Base-by-base conservation (phyloP, 2,113 vertebrate species). In the Puffinus mauretanicus region DNA sequence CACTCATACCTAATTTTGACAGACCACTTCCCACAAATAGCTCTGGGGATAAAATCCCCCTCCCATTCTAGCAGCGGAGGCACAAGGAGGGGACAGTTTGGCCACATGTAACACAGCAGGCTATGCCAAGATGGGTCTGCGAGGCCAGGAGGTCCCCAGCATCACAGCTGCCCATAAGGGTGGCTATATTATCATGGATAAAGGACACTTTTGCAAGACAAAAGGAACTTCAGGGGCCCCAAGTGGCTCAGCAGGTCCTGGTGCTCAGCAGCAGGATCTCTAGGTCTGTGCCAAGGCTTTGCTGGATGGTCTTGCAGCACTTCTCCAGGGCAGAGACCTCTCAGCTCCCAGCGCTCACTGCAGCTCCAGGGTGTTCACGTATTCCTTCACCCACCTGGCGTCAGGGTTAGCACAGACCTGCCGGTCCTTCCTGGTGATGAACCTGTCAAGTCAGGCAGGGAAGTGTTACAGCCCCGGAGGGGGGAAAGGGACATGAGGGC, bases 351-450 rank as follows among this genome's bases (percentile, higher is more conserved):
- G 75, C 0, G 2, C 88, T 97, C 90, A 96, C 47, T 97, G 90
- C 69, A 97, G 51, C 90, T 97, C 96, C 85, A 96, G 60, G 27
- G 17, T 2, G 16, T 95, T 92, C 79, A 97, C 64, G 0, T 97
- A 95, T 5, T 95, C 93, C 69, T 96, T 90, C 85, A 97, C 93
- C 93, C 97, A 97, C 16, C 12, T 82, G 76, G 77, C 49, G 1
- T 52, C 46, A 34, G 92, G 94, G 64, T 91, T 66, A 15, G 97
- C 94, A 67, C 93, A 97, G 49, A 97, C 54, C 75, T 95, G 25
- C 8, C 29, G 15, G 13, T 75, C 17, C 83, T 94, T 97, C 62
- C 84, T 92, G 73, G 96, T 97, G 54, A 90, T 19, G 42, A 97
- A 97, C 79, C 95, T 97, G 88, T 49, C n/a, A 55, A 86, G 40